These are phyloP conservation scores for Morelia viridis DNA, from an alignment of 2,797 vertebrate genomes.

Conservation along the genomic window DNA sequence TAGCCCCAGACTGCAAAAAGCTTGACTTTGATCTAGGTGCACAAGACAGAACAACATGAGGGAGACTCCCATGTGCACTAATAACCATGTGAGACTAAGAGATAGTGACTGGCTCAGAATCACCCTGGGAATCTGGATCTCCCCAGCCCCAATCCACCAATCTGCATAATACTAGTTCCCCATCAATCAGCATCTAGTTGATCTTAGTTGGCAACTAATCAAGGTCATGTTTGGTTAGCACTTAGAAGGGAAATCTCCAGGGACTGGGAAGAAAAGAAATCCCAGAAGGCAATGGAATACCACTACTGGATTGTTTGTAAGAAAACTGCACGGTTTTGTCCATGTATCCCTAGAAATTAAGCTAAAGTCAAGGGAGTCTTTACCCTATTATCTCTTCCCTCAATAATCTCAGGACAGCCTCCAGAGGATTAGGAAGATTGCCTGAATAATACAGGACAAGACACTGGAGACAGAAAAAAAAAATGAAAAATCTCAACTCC, in stretches of 20 bases:
- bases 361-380: neutral
- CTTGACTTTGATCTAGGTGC: neutral
- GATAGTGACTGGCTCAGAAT: neutral
- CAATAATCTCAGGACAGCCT: neutral
- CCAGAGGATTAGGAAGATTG: neutral
- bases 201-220: neutral
- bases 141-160: neutral
- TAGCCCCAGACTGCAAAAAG: neutral
- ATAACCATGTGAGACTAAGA: too few relatives aligned
- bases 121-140: neutral
- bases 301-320: neutral
- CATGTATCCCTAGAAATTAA: neutral
- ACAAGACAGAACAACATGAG: neutral
- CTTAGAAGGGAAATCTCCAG: neutral
- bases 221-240: neutral
- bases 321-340: neutral
- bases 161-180: neutral
- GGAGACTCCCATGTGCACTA: neutral
- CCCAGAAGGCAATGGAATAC: neutral
- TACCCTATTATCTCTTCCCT: neutral
- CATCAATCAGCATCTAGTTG: neutral
- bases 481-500: neutral
- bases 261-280: neutral
- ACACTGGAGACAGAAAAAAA: too few relatives aligned
- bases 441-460: neutral